Evolutionary conservation across 2,113 vertebrate genomes (phyloP).

Genomic region (Zingel zingel): DNA sequence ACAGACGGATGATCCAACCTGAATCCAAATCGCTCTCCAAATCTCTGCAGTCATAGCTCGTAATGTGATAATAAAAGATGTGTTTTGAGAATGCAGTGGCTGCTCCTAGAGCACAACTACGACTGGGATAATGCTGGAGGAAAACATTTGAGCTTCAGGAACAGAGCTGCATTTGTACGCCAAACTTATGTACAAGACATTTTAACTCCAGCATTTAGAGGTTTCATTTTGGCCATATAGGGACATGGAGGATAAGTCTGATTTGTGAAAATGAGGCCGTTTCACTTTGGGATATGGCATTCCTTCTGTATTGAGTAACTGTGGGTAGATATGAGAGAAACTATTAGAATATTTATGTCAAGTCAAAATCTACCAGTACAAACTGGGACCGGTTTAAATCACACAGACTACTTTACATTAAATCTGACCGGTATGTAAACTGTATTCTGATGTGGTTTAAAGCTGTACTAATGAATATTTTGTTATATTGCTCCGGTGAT

Average conservation of each 20-base stretch:
- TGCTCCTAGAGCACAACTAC: slow-evolving; percentile 12
- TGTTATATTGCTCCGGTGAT: background rate
- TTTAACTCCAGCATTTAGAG: slow-evolving; percentile 27
- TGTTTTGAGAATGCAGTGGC: slow-evolving; percentile 54
- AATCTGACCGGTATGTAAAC: background rate
- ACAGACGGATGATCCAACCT: slow-evolving; percentile 62
- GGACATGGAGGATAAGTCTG: slow-evolving; percentile 13
- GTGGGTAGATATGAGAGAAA: slow-evolving; percentile 2
- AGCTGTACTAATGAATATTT: background rate
- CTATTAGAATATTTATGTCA: slow-evolving; percentile 10
- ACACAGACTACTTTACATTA: background rate
- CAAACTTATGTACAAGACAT: slow-evolving; percentile 10
- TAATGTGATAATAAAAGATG: slow-evolving; percentile 60
- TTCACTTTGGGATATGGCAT: slow-evolving; percentile 27
- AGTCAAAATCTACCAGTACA: background rate
- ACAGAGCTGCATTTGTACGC: slow-evolving; percentile 22
- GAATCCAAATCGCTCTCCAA: slow-evolving; percentile 61
- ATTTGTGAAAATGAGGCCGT: slow-evolving; percentile 36
- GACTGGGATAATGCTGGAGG: slow-evolving; percentile 23
- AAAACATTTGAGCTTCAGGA: slow-evolving; percentile 40
- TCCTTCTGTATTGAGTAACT: slow-evolving; percentile 10
- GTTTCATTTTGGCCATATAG: slow-evolving; percentile 7
- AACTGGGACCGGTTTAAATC: background rate
- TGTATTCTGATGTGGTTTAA: background rate
- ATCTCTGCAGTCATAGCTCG: slow-evolving; percentile 51